These are phyloP conservation scores for Phrynocephalus guinanensis DNA, from an alignment of 2,797 vertebrate species.

Conservation along the genomic window DNA sequence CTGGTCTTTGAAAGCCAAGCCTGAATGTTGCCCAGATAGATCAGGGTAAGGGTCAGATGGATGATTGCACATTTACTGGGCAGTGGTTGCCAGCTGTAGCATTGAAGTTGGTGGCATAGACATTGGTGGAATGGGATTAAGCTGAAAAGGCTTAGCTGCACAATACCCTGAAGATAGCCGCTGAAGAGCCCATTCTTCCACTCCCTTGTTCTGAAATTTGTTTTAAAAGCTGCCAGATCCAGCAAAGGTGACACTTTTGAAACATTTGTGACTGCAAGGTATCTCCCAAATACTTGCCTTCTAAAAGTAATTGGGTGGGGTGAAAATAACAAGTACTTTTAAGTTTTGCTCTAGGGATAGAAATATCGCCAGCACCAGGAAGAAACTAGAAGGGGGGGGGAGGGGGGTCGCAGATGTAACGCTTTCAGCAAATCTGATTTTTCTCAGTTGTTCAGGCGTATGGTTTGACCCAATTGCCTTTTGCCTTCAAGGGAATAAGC, in stretches of 20 bases:
- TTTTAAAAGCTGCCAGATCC: neutral
- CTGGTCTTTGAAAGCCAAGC: neutral
- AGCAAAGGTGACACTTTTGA: neutral
- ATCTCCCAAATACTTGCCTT: neutral
- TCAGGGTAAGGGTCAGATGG: neutral
- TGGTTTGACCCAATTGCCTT: neutral
- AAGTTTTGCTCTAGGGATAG: neutral
- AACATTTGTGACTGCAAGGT: neutral
- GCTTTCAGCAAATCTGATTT: neutral
- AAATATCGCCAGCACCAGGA: neutral
- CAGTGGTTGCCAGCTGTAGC: neutral
- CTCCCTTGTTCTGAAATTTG: neutral
- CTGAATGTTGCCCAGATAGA: neutral
- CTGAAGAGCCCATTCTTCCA: too few relatives aligned
- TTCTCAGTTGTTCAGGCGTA: neutral
- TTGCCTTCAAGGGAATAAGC: conserved; percentile 76
- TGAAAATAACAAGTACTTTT: neutral
- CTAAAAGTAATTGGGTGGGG: neutral
- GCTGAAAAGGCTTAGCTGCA: neutral
- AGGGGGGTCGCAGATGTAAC: neutral
- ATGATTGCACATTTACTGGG: neutral
- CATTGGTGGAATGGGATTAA: neutral
- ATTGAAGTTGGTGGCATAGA: neutral
- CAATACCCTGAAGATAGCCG: neutral
- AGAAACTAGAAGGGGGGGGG: neutral